These are phyloP conservation scores for Paralichthys olivaceus DNA, from an alignment of 2,113 vertebrate genomes.

Conservation along the genomic window DNA sequence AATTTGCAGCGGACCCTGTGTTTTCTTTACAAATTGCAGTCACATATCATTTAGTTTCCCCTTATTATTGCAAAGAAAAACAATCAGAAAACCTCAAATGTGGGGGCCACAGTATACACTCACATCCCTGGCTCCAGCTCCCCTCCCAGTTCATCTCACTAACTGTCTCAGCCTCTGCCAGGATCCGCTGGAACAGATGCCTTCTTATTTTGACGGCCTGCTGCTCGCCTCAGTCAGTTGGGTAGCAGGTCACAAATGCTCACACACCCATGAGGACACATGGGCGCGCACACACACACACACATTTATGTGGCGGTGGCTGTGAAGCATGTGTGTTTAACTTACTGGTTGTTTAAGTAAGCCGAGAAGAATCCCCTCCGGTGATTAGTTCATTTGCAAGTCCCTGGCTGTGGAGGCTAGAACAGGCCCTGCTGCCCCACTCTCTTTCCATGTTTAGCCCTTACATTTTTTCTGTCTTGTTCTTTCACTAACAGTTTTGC, in stretches of 20 bases:
- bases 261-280: constrained; percentile 52
- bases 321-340: constrained; percentile 77
- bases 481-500: constrained; percentile 26
- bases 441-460: constrained; percentile 32
- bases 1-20: constrained; percentile 65
- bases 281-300: constrained; percentile 18
- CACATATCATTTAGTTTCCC: constrained; percentile 74
- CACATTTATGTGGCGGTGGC: constrained; percentile 35
- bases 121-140: constrained; percentile 45
- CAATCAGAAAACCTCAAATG: constrained; percentile 67
- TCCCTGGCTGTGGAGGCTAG: constrained; percentile 48
- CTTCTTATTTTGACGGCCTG: constrained; percentile 70
- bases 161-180: constrained; percentile 65
- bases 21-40: constrained; percentile 77
- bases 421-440: constrained; percentile 36
- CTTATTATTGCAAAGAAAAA: constrained; percentile 73
- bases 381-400: constrained; percentile 81
- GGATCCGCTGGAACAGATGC: constrained; percentile 71
- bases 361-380: constrained; percentile 80
- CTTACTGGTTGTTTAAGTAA: constrained; percentile 80
- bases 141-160: constrained; percentile 63
- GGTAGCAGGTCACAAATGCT: constrained; percentile 71
- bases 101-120: constrained; percentile 25
- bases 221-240: constrained; percentile 67
- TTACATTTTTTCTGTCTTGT: constrained; percentile 21